Conservation (phyloP, 2,888 invertebrate genomes). For the Acleris literana region DNA sequence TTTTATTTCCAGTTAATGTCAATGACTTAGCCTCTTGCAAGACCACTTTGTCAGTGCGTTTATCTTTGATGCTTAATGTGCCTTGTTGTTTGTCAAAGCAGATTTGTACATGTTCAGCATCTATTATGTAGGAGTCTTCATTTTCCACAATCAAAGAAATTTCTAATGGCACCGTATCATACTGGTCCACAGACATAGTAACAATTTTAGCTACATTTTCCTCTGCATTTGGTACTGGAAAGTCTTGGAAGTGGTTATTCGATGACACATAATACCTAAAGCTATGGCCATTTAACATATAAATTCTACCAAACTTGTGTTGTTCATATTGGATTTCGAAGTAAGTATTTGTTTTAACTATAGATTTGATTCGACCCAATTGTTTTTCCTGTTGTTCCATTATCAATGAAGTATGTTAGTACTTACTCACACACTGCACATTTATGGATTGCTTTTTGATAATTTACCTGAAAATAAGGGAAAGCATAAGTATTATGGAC, state of each 20-base stretch:
- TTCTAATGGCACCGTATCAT: slow-evolving; percentile 58
- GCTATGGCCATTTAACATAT: slow-evolving; percentile 69
- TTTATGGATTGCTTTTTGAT: not conserved
- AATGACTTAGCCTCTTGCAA: slow-evolving; percentile 60
- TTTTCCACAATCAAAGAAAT: slow-evolving; percentile 54
- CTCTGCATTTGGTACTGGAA: slow-evolving; percentile 63
- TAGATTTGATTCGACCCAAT: slow-evolving; percentile 52
- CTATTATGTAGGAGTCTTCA: slow-evolving; percentile 52
- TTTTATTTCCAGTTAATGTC: slow-evolving; percentile 51
- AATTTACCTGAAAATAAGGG: not conserved
- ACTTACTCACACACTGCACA: not conserved
- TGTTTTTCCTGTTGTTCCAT: slow-evolving; percentile 33
- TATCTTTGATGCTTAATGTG: slow-evolving; percentile 62
- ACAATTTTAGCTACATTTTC: slow-evolving; percentile 66
- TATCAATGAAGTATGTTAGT: slow-evolving; percentile 27
- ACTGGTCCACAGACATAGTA: slow-evolving; percentile 58
- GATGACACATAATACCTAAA: slow-evolving; percentile 73
- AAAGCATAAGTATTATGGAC: not conserved
- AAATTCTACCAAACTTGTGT: slow-evolving; percentile 60
- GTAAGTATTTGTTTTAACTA: slow-evolving; percentile 57
- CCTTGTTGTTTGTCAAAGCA: slow-evolving; percentile 61
- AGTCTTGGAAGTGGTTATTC: slow-evolving; percentile 60
- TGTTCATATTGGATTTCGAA: slow-evolving; percentile 60
- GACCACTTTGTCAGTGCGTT: slow-evolving; percentile 60
- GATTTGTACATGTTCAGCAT: slow-evolving; percentile 63